phyloP scores from a whole-genome alignment of 2,113 vertebrate species.

The Ptilorrhoa leucosticta region DNA sequence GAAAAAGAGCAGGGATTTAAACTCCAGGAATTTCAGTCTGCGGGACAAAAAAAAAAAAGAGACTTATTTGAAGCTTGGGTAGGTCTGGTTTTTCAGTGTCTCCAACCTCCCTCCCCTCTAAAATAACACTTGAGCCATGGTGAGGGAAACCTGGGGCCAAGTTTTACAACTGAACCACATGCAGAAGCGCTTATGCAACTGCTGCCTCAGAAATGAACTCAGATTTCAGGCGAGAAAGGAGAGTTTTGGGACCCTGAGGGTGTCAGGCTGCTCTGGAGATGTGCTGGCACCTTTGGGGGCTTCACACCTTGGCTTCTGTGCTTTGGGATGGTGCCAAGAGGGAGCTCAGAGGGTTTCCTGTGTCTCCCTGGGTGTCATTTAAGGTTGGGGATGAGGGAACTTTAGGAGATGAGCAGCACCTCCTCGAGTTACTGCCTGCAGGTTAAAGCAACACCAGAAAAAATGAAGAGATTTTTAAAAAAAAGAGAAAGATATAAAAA shows the following conservation, averaged over 20 bases:
- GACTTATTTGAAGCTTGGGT: not conserved
- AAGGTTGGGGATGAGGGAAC: not conserved
- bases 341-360: not conserved
- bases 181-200: not conserved
- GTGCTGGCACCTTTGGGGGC: not conserved
- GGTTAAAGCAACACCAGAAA: not conserved
- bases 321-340: rapidly evolving
- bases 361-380: not conserved
- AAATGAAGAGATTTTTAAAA: rapidly evolving
- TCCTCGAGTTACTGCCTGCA: not conserved
- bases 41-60: not conserved
- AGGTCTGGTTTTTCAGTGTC: not conserved
- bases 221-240: not conserved
- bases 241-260: rapidly evolving
- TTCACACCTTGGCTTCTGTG: rapidly evolving
- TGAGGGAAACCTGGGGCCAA: not conserved
- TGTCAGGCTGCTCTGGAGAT: not conserved
- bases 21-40: not conserved
- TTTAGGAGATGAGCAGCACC: not conserved
- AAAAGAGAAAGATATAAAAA: not conserved
- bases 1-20: not conserved
- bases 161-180: not conserved
- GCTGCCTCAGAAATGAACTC: not conserved
- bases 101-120: not conserved
- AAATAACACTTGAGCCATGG: not conserved